A percentile compares a stretch with the other conserved stretches of the same genome.
Evolutionary conservation across 2,888 invertebrate species (phyloP).

Genomic region (Allygus modestus): DNA sequence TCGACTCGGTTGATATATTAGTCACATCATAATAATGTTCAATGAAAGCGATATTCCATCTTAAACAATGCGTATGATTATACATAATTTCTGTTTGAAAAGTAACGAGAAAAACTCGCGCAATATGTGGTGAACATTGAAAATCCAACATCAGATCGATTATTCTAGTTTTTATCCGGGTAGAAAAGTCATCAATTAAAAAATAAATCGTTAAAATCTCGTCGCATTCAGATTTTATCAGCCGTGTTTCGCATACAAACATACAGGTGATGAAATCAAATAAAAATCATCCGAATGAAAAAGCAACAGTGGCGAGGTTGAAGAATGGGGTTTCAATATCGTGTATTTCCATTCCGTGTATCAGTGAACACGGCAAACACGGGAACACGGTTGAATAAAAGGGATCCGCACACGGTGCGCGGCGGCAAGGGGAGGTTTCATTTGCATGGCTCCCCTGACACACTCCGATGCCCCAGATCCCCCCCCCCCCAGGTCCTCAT

Average conservation of each 20-base stretch:
- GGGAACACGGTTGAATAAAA: constrained; percentile 32
- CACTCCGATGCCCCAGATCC: constrained; percentile 48
- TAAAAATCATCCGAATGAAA: constrained; percentile 40
- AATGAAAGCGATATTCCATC: no score
- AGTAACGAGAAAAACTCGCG: no score
- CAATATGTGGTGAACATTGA: no score
- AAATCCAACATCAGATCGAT: no score
- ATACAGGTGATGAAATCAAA: constrained; percentile 41
- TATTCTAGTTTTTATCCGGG: no score
- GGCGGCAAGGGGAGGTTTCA: background rate
- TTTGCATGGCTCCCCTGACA: constrained; percentile 43
- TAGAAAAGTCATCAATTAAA: no score
- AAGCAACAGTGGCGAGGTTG: constrained; percentile 26
- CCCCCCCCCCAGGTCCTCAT: background rate
- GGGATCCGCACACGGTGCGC: constrained; percentile 3
- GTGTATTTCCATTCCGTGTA: constrained; percentile 36
- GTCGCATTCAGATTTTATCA: background rate
- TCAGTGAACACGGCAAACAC: constrained; percentile 37
- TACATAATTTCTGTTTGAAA: no score
- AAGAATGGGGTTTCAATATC: constrained; percentile 41
- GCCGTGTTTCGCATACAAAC: constrained; percentile 1
- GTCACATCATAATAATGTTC: no score
- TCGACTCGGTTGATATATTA: no score
- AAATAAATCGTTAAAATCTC: background rate
- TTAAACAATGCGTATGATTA: no score